A percentile compares a stretch with the other conserved stretches of the same genome.
These are phyloP conservation scores for Phocoena sinus DNA, from an alignment of 2,113 vertebrate species.

Conservation along the genomic window DNA sequence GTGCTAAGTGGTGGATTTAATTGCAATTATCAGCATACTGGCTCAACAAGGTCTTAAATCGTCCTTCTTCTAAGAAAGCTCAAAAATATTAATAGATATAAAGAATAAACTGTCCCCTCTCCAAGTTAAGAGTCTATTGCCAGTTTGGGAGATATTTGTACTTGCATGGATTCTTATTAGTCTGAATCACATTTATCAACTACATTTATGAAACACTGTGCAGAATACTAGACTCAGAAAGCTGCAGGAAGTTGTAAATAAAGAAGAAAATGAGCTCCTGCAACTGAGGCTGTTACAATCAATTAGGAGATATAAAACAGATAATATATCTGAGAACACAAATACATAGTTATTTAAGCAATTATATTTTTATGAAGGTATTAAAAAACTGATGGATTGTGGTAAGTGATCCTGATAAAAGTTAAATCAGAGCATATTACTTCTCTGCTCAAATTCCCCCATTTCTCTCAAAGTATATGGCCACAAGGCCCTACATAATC, in stretches of 20 bases:
- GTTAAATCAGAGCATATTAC: neutral
- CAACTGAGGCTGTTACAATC: neutral
- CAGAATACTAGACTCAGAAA: neutral
- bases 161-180: neutral
- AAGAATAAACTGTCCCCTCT: neutral
- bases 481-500: neutral
- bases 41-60: neutral
- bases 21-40: constrained; percentile 1
- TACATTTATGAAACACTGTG: neutral
- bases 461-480: neutral
- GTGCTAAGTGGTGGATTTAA: neutral
- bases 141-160: neutral
- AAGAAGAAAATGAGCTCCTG: neutral
- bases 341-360: neutral
- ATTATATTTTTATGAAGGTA: constrained; percentile 18
- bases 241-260: neutral
- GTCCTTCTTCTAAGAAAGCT: neutral
- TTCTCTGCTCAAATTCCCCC: neutral
- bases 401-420: neutral
- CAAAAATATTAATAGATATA: neutral
- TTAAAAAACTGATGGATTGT: neutral
- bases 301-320: neutral
- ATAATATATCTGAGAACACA: constrained; percentile 6
- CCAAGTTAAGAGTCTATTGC: neutral
- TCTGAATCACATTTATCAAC: neutral